Evolutionary conservation across 2,113 vertebrate genomes (phyloP).

Genomic region (Apteryx owenii): DNA sequence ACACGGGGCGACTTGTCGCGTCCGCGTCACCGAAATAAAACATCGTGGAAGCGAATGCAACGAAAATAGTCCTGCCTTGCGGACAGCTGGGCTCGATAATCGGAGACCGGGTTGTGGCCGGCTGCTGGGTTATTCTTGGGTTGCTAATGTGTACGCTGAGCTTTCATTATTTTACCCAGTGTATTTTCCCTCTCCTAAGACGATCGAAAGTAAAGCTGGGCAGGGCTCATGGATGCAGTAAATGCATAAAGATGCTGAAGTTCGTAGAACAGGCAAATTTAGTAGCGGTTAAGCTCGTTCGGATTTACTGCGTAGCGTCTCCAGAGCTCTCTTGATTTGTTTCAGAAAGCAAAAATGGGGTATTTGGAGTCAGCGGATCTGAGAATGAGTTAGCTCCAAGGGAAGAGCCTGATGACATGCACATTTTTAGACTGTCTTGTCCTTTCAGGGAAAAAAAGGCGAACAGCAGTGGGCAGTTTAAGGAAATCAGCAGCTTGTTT

Average conservation of each 20-base stretch:
- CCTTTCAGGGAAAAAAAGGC: conserved; percentile 59
- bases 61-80: not conserved
- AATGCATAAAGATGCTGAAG: not conserved
- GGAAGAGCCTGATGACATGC: not conserved
- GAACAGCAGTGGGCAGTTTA: conserved; percentile 23
- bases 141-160: not conserved
- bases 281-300: not conserved
- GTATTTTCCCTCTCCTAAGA: not conserved
- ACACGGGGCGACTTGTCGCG: rapidly evolving
- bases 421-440: not conserved
- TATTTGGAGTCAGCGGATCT: not conserved
- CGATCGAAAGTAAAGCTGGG: not conserved
- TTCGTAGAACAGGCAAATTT: not conserved
- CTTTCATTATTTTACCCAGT: not conserved
- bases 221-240: not conserved
- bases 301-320: not conserved
- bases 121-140: conserved; percentile 5
- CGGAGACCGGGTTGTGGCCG: not conserved
- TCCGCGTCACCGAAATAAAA: rapidly evolving
- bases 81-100: not conserved
- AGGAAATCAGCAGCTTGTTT: not conserved
- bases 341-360: not conserved
- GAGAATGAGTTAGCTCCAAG: not conserved
- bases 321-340: not conserved
- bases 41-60: not conserved